Evolutionary conservation across 2,113 vertebrate species (phyloP).

Genomic region (Micronisus gabar): DNA sequence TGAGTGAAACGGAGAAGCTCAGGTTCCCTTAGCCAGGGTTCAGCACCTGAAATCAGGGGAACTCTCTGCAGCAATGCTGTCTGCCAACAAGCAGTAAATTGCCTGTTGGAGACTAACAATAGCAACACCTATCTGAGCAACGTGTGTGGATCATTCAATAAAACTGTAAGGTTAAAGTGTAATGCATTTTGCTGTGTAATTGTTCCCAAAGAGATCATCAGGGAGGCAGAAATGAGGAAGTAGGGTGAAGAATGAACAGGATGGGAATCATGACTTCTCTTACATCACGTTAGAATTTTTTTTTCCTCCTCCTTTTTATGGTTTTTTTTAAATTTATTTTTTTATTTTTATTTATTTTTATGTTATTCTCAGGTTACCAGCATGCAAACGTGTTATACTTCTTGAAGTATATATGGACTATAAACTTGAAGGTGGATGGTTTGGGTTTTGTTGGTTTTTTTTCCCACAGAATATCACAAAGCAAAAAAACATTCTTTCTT

Average conservation of each 20-base stretch:
- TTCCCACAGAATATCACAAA: not conserved
- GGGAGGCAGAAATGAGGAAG: not conserved
- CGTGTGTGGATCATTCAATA: not conserved
- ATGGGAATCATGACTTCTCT: not conserved
- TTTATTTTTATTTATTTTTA: not conserved
- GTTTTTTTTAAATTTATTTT: not conserved
- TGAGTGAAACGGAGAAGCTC: not conserved
- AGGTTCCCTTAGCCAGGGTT: not conserved
- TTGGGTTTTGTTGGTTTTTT: not conserved
- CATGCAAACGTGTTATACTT: not conserved
- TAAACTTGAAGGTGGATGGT: not conserved
- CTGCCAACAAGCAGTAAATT: not conserved
- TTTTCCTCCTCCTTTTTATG: not conserved
- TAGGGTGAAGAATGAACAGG: fast-evolving
- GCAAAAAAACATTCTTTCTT: not conserved
- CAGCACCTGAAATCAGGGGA: not conserved
- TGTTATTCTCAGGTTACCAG: not conserved
- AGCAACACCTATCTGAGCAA: not conserved
- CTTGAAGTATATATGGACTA: not conserved
- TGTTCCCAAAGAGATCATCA: not conserved
- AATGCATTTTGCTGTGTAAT: not conserved
- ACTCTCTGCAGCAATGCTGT: not conserved
- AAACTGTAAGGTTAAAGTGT: not conserved
- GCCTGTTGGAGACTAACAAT: not conserved
- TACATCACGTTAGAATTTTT: not conserved